Percentiles rank a stretch among this genome's conserved stretches.
phyloP scores from a whole-genome alignment of 2,797 vertebrate genomes.

The Poeciliopsis paucimaculata region DNA sequence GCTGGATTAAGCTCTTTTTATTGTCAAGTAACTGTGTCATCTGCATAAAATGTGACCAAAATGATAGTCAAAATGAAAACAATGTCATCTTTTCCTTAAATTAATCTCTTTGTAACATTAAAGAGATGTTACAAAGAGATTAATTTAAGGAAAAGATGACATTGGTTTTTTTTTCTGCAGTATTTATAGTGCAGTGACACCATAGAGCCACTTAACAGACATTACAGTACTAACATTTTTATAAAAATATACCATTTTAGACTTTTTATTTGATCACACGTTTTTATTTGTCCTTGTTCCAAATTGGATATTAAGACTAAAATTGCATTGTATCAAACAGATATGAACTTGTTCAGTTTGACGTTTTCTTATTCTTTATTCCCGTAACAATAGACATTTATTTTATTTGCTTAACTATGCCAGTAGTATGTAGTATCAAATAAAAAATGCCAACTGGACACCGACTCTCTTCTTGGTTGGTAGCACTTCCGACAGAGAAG shows the following conservation, averaged over 20 bases:
- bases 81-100: no score
- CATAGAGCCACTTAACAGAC: neutral
- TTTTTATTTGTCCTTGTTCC: neutral
- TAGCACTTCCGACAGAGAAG: conserved; percentile 4
- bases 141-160: neutral
- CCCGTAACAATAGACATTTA: neutral
- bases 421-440: neutral
- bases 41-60: neutral
- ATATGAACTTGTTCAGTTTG: neutral
- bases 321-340: neutral
- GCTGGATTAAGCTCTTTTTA: neutral
- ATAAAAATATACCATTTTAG: neutral
- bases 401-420: neutral
- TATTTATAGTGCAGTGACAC: neutral
- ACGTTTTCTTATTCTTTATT: no score
- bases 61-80: no score
- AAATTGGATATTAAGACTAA: neutral
- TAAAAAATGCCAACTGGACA: neutral
- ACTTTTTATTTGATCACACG: neutral
- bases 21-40: neutral
- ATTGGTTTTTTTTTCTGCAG: neutral
- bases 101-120: no score
- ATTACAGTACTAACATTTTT: neutral
- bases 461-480: conserved; percentile 3
- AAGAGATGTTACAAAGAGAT: no score